Percentiles rank a stretch among this genome's conserved stretches.
Conservation (phyloP, 2,888 invertebrate genomes). For the Melieria picta region DNA sequence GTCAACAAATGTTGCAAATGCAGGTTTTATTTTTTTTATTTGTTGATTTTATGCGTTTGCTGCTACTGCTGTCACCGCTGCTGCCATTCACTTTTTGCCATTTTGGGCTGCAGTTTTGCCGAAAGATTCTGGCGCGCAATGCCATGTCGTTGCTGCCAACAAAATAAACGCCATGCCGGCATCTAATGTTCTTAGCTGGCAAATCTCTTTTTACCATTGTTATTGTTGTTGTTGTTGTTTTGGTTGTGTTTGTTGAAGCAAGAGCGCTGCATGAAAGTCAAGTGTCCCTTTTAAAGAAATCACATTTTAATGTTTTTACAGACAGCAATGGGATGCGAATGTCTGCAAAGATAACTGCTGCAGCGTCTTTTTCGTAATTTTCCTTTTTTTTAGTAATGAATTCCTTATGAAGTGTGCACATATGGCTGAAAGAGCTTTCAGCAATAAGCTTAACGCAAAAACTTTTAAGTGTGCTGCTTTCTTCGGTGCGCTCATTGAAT, state of each 20-base stretch:
- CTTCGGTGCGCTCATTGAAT: too few relatives aligned
- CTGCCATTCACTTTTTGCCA: constrained; percentile 3
- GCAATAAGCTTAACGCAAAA: too few relatives aligned
- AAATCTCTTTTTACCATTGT: constrained; percentile 13
- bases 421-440: too few relatives aligned
- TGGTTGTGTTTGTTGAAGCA: not conserved
- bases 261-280: too few relatives aligned
- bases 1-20: constrained; percentile 32
- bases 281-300: too few relatives aligned
- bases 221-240: constrained; percentile 2
- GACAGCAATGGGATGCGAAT: too few relatives aligned
- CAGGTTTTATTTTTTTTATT: not conserved
- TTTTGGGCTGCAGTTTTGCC: not conserved
- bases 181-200: not conserved
- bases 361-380: too few relatives aligned
- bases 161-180: not conserved
- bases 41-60: not conserved
- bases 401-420: too few relatives aligned
- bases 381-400: too few relatives aligned
- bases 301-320: too few relatives aligned
- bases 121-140: not conserved
- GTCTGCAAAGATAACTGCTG: too few relatives aligned
- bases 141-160: not conserved
- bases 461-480: too few relatives aligned
- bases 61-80: not conserved